Conservation (phyloP, 2,888 invertebrate genomes). For the Ommatoiulus sabulosus region DNA sequence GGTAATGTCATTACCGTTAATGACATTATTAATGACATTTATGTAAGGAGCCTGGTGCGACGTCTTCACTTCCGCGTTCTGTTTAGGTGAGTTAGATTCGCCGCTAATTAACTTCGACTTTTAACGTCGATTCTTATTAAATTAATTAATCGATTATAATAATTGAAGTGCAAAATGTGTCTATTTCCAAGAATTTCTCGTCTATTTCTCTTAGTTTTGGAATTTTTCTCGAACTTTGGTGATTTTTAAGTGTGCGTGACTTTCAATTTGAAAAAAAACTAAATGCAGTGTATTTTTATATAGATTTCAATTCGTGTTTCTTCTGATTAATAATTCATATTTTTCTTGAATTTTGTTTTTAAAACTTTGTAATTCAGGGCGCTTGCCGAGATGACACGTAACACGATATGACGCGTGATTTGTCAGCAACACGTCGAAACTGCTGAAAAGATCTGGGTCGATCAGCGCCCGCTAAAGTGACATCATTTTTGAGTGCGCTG, state of each 20-base stretch:
- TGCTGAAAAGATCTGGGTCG: too few species aligned
- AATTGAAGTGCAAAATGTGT: not conserved
- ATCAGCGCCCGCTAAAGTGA: too few species aligned
- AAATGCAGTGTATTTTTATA: constrained; percentile 48
- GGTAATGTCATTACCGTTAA: too few species aligned
- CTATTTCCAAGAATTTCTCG: not conserved
- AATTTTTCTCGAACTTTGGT: not conserved
- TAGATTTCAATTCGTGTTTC: constrained; percentile 6
- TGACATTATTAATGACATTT: too few species aligned
- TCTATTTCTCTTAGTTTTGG: constrained; percentile 23
- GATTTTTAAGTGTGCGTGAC: constrained; percentile 33
- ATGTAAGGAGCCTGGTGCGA: too few species aligned
- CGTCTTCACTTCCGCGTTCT: not conserved
- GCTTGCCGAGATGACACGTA: too few species aligned
- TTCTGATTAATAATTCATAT: constrained; percentile 42
- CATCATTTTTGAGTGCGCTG: too few species aligned
- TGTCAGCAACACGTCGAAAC: too few species aligned
- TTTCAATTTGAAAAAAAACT: constrained; percentile 38
- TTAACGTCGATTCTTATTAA: not conserved
- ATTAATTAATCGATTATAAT: not conserved
- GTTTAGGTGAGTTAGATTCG: not conserved
- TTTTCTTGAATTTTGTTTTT: constrained; percentile 14
- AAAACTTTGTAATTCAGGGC: too few species aligned
- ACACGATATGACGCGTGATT: too few species aligned
- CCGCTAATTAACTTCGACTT: not conserved